phyloP scores from a whole-genome alignment of 2,797 vertebrate species.

The Anguilla pacifica region DNA sequence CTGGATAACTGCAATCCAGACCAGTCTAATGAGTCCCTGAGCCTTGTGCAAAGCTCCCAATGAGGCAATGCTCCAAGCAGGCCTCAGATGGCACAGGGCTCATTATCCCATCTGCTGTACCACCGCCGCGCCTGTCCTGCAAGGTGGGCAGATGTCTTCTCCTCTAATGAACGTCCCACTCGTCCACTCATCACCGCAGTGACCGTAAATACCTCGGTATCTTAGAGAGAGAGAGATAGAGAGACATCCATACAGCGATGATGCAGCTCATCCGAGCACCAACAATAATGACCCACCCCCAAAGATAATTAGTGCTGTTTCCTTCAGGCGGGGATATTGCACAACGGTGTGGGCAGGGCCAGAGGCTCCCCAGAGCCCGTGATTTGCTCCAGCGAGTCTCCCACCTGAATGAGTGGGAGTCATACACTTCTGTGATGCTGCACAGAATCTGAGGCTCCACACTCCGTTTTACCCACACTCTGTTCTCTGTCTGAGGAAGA shows the following conservation, averaged over 20 bases:
- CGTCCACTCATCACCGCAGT: background rate
- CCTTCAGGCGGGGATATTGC: background rate
- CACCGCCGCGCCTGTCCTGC: constrained; percentile 59
- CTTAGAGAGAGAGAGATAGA: background rate
- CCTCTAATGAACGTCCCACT: background rate
- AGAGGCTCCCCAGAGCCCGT: background rate
- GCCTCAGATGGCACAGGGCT: constrained; percentile 60
- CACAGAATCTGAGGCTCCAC: background rate
- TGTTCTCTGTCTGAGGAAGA: background rate
- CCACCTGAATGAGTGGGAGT: background rate
- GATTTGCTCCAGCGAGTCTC: background rate
- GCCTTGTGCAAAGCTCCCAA: constrained; percentile 39
- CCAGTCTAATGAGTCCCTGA: constrained; percentile 16
- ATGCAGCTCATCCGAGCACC: constrained; percentile 42
- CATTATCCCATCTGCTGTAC: constrained; percentile 57
- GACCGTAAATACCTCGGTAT: constrained; percentile 19
- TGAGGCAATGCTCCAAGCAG: constrained; percentile 54
- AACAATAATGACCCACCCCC: constrained; percentile 48
- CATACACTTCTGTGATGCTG: background rate
- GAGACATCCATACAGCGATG: background rate
- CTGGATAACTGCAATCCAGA: background rate
- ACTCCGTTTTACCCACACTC: background rate
- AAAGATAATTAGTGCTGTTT: background rate
- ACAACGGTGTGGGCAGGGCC: background rate
- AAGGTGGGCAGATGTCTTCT: constrained; percentile 64